Evolutionary conservation across 2,797 vertebrate species (phyloP).

Genomic region (Varecia variegata): DNA sequence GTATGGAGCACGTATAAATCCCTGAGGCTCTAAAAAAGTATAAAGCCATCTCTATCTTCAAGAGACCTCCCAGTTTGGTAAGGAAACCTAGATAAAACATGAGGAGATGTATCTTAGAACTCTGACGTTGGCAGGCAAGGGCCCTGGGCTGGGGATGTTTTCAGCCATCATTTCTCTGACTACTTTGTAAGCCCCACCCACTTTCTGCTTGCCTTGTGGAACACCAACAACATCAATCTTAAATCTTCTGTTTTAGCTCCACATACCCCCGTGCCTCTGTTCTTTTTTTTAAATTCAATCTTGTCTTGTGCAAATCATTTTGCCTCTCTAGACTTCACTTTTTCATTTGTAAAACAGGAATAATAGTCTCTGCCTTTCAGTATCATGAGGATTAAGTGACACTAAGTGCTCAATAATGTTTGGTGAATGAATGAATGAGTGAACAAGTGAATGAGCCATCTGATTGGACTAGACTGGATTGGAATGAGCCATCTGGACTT

Average conservation of each 20-base stretch:
- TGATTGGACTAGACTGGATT: neutral
- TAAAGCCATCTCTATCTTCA: neutral
- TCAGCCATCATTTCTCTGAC: neutral
- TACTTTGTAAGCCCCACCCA: neutral
- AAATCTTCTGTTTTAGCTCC: neutral
- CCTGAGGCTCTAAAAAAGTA: neutral
- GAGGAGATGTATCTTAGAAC: neutral
- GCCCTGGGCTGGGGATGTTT: neutral
- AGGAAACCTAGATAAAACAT: neutral
- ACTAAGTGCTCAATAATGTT: neutral
- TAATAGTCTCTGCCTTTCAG: neutral
- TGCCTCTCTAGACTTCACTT: neutral
- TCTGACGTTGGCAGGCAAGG: neutral
- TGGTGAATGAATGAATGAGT: neutral
- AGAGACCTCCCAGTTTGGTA: neutral
- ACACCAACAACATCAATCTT: neutral
- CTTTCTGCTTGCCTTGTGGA: neutral
- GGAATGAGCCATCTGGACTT: neutral
- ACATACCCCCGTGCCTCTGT: neutral
- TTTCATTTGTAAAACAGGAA: neutral
- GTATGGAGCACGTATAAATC: neutral
- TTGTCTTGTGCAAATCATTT: neutral
- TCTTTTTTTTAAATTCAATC: neutral
- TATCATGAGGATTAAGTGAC: neutral
- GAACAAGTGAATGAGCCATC: neutral